Evolutionary conservation across 2,888 invertebrate genomes (phyloP).

Genomic region (Trichopoda pennipes): DNA sequence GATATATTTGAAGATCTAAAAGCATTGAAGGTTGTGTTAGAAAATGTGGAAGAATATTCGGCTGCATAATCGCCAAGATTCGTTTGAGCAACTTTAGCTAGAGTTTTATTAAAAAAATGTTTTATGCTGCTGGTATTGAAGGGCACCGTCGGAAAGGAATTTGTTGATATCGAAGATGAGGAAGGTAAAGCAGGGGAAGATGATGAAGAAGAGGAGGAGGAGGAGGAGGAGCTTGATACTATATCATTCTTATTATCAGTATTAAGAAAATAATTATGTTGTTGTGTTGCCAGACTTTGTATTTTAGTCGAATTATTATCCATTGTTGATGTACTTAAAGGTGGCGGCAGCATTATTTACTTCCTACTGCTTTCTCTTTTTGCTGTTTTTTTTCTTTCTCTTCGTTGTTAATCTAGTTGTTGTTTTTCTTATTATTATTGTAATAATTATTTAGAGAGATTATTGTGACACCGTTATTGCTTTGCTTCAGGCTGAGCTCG

Average conservation of each 20-base stretch:
- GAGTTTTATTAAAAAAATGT: constrained; percentile 73
- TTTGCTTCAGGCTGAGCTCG: constrained; percentile 69
- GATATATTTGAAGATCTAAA: neutral
- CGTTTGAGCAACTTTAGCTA: constrained; percentile 71
- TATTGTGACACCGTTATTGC: constrained; percentile 52
- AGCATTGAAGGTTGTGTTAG: neutral
- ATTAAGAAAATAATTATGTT: constrained; percentile 31
- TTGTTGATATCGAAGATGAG: constrained; percentile 11
- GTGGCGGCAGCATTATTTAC: constrained; percentile 57
- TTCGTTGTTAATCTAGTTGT: constrained; percentile 23
- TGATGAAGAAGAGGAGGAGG: neutral
- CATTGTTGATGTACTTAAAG: constrained; percentile 70
- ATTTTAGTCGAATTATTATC: constrained; percentile 69
- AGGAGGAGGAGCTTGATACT: no score
- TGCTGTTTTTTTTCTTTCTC: constrained; percentile 1
- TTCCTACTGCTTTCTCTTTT: constrained; percentile 1
- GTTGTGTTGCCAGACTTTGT: constrained; percentile 65
- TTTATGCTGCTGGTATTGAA: constrained; percentile 63
- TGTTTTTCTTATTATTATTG: neutral
- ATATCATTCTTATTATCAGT: no score
- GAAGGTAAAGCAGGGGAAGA: constrained; percentile 13
- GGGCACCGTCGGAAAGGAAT: constrained; percentile 29
- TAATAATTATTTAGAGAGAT: neutral
- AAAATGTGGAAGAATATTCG: constrained; percentile 66
- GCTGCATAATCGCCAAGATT: constrained; percentile 71